Evolutionary conservation across 2,888 invertebrate genomes (phyloP).

Genomic region (Carpatolechia fugitivella): DNA sequence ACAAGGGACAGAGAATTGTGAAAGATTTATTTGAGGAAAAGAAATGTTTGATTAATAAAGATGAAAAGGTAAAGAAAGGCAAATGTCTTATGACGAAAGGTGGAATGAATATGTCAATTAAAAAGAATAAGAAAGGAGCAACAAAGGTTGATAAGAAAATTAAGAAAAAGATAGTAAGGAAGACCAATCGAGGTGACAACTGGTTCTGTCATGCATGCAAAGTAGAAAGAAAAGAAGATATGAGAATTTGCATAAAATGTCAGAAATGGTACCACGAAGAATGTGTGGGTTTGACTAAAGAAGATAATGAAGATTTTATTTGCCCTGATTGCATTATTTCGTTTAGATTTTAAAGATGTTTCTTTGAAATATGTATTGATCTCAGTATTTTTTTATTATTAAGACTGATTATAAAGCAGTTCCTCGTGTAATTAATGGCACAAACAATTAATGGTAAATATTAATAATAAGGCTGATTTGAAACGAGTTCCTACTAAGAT

Average conservation of each 20-base stretch:
- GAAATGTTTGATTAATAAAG: background rate
- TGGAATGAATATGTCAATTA: background rate
- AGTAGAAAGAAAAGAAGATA: background rate
- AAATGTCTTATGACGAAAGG: background rate
- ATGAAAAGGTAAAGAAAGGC: background rate
- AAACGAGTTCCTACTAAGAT: background rate
- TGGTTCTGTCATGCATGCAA: slow-evolving; percentile 3
- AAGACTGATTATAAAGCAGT: background rate
- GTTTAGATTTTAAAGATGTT: background rate
- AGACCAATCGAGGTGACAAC: background rate
- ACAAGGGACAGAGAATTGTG: background rate
- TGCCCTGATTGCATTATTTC: background rate
- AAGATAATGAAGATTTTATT: background rate
- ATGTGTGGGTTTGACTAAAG: slow-evolving; percentile 3
- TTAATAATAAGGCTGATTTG: background rate
- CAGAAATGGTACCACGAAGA: background rate
- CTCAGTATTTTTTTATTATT: background rate
- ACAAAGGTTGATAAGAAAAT: background rate
- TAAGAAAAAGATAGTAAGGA: background rate
- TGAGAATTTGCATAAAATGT: background rate
- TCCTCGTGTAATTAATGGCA: background rate
- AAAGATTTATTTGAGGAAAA: background rate
- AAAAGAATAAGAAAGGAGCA: background rate
- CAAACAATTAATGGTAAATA: background rate
- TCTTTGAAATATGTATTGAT: background rate